These are phyloP conservation scores for Enteromius paludinosus DNA, from an alignment of 2,797 vertebrate genomes.

Conservation along the genomic window DNA sequence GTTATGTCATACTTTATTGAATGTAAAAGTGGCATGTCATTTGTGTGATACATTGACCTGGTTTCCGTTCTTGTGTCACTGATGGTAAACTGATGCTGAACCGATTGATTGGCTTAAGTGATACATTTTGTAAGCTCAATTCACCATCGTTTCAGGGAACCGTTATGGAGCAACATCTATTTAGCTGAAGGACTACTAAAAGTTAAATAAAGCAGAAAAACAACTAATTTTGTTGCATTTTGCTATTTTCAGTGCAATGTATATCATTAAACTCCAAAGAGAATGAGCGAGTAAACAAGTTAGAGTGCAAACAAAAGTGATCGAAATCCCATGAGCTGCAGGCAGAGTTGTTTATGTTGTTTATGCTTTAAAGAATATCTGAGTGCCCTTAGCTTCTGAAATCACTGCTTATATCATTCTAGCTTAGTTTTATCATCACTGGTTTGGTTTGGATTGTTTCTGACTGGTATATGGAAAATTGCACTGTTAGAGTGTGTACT, in stretches of 20 bases:
- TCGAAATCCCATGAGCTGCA: not conserved
- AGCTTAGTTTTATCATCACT: conserved; percentile 13
- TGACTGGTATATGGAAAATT: not conserved
- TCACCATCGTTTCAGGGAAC: not conserved
- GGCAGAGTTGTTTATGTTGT: not conserved
- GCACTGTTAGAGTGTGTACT: not conserved
- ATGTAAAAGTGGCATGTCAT: not conserved
- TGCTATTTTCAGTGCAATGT: not conserved
- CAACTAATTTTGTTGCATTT: not conserved
- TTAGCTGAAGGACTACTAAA: not conserved
- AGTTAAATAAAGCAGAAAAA: not conserved
- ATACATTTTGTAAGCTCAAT: not conserved
- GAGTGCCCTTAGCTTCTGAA: conserved; percentile 15
- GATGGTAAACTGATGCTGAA: conserved; percentile 10
- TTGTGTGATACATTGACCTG: not conserved
- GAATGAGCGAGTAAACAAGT: not conserved
- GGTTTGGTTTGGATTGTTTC: not conserved
- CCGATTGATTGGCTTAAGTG: not conserved
- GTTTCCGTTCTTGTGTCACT: not conserved
- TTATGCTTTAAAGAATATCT: conserved; percentile 21
- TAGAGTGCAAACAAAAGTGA: not conserved
- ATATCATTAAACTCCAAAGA: not conserved
- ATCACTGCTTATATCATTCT: conserved; percentile 7
- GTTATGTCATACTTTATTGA: not conserved
- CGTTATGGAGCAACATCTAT: not conserved